Conservation (phyloP, 2,797 vertebrate species). For the Hozukius guyotensis region DNA sequence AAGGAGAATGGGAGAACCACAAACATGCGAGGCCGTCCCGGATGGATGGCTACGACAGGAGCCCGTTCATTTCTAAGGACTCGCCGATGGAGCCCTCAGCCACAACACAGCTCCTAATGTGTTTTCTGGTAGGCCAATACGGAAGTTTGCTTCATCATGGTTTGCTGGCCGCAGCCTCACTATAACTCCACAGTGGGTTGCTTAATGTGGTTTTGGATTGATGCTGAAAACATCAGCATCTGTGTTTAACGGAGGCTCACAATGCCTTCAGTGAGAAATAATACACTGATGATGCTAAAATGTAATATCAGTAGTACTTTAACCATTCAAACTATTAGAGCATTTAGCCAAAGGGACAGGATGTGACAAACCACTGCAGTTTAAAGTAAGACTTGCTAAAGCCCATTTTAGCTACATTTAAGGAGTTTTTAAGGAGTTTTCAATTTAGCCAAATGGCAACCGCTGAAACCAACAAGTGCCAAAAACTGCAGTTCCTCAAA, state of each 20-base stretch:
- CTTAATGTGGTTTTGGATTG: conserved; percentile 28
- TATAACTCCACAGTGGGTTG: conserved; percentile 33
- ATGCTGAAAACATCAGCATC: conserved; percentile 33
- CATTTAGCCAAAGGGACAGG: not conserved
- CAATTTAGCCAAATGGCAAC: no score
- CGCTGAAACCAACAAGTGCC: no score
- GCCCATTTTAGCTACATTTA: no score
- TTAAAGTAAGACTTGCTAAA: not conserved
- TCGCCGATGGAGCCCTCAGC: conserved; percentile 37
- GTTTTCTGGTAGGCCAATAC: conserved; percentile 25
- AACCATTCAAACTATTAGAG: not conserved
- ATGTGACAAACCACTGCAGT: not conserved
- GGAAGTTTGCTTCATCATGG: conserved; percentile 44
- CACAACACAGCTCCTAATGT: conserved; percentile 51
- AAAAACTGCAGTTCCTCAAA: not conserved
- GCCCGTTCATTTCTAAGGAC: conserved; percentile 47
- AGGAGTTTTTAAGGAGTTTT: no score
- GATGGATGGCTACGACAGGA: conserved; percentile 34
- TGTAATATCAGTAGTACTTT: not conserved
- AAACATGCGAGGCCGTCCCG: conserved; percentile 46
- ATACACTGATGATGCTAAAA: not conserved
- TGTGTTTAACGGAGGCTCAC: conserved; percentile 4
- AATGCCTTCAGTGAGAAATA: conserved; percentile 1
- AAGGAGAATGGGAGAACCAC: conserved; percentile 42
- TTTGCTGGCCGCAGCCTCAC: conserved; percentile 41